Evolutionary conservation across 23 tunicate genomes (phyloP).

Genomic region (Trididemnum clinides): DNA sequence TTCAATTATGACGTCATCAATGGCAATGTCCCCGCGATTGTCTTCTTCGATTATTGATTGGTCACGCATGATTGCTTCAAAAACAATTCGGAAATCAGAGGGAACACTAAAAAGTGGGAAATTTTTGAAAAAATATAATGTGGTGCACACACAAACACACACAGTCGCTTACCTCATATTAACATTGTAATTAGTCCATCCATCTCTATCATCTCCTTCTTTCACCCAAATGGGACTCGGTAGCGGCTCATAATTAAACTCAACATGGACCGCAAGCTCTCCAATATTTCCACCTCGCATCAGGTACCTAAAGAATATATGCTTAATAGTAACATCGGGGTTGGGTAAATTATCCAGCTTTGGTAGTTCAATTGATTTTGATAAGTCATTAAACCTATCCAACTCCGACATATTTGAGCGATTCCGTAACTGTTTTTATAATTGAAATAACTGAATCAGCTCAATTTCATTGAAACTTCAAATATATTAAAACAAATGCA

Average conservation of each 20-base stretch:
- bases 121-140: background rate
- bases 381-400: too few relatives aligned
- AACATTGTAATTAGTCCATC: constrained; percentile 45
- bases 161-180: constrained; percentile 56
- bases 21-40: constrained; percentile 81
- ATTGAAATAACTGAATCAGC: too few relatives aligned
- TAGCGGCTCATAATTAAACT: constrained; percentile 12
- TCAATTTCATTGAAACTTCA: too few relatives aligned
- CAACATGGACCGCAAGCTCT: constrained; percentile 65
- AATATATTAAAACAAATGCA: too few relatives aligned
- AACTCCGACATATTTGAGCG: too few relatives aligned
- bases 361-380: too few relatives aligned
- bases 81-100: constrained; percentile 53
- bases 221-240: constrained; percentile 68
- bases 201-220: constrained; percentile 32
- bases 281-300: constrained; percentile 68
- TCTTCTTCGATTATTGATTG: constrained; percentile 56
- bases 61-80: constrained; percentile 62
- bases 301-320: constrained; percentile 71
- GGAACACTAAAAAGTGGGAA: constrained; percentile 33
- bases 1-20: constrained; percentile 69
- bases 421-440: too few relatives aligned
- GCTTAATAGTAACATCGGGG: too few relatives aligned
- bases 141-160: background rate
- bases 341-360: too few relatives aligned